phyloP scores from a whole-genome alignment of 2,113 vertebrate species.

The Chaenocephalus aceratus region DNA sequence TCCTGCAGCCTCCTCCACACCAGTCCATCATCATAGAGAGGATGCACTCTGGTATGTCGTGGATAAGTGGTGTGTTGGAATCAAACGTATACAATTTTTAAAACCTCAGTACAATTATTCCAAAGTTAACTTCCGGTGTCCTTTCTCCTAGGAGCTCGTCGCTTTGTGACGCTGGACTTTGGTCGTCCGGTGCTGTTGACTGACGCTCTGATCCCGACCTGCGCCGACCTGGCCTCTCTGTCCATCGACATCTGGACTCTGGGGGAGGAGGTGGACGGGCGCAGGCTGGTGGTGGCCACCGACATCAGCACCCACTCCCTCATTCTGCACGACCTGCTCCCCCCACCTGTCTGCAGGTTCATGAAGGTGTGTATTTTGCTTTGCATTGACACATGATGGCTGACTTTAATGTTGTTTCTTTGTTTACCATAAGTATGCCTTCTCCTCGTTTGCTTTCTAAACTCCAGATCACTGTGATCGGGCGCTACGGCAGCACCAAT shows the following conservation, averaged over 20 bases:
- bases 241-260: constrained; percentile 99
- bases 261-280: constrained; percentile 97
- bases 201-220: constrained; percentile 96
- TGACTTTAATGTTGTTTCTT: neutral
- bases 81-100: no score
- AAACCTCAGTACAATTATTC: neutral
- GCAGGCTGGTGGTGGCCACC: constrained; percentile 95
- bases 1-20: constrained; percentile 98
- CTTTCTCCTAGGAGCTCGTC: constrained; percentile 89
- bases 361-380: constrained; percentile 90
- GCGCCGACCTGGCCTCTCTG: constrained; percentile 95
- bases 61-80: no score
- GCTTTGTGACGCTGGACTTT: constrained; percentile 97
- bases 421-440: neutral
- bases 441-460: neutral
- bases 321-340: constrained; percentile 96
- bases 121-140: neutral
- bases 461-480: constrained; percentile 96
- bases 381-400: neutral
- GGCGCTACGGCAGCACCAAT: constrained; percentile 98
- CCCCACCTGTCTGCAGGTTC: constrained; percentile 97
- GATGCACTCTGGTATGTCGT: constrained; percentile 94
- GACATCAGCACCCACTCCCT: constrained; percentile 99
- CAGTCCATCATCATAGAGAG: constrained; percentile 99
- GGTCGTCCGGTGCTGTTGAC: constrained; percentile 95